These are phyloP conservation scores for Cariama cristata DNA, from an alignment of 2,113 vertebrate genomes.

Conservation along the genomic window DNA sequence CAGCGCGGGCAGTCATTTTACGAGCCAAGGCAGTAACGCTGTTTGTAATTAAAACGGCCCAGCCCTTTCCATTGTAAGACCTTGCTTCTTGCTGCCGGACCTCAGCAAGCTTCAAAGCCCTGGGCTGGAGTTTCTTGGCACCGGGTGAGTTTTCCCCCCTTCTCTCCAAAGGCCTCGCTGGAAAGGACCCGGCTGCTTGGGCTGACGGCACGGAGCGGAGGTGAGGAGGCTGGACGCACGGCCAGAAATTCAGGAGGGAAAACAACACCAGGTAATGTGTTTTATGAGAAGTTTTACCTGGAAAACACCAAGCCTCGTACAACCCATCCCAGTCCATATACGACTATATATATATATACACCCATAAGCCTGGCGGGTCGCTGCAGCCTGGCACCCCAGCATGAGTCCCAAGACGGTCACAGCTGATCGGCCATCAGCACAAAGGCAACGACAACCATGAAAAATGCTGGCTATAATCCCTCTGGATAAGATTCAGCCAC, in stretches of 20 bases:
- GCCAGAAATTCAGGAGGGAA: background rate
- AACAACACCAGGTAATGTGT: rapidly evolving
- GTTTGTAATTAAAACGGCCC: background rate
- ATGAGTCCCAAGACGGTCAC: rapidly evolving
- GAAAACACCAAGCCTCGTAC: background rate
- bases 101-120: background rate
- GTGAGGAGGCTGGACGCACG: background rate
- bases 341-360: no score
- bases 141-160: rapidly evolving
- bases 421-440: rapidly evolving
- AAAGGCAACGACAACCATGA: background rate
- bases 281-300: background rate
- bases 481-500: background rate
- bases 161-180: background rate
- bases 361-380: rapidly evolving
- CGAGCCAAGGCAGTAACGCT: background rate
- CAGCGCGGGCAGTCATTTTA: background rate
- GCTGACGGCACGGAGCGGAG: rapidly evolving
- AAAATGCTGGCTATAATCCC: background rate
- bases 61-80: background rate
- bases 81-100: background rate
- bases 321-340: background rate
- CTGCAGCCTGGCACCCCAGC: background rate
- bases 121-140: background rate
- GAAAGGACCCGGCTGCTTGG: rapidly evolving